phyloP scores from a whole-genome alignment of 1,140 invertebrate species.

The Mylabris phalerata region DNA sequence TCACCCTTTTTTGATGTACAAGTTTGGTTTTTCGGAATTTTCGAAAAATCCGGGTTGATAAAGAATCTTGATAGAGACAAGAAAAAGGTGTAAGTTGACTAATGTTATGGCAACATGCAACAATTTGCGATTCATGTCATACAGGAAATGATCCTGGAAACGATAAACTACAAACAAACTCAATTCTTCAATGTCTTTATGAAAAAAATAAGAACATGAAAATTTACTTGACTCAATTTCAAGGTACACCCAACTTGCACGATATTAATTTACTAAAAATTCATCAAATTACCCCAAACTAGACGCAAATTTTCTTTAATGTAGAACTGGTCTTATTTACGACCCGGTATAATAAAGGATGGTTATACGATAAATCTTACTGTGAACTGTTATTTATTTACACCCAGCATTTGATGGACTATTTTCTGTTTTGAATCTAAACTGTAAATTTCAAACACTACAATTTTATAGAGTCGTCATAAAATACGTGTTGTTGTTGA shows the following conservation, averaged over 20 bases:
- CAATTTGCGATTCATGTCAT: constrained; percentile 6
- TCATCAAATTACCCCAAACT: constrained; percentile 6
- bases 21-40: no score
- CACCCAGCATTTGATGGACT: constrained; percentile 26
- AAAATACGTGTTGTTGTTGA: no score
- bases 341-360: constrained; percentile 24
- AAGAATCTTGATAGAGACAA: constrained; percentile 4
- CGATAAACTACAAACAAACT: constrained; percentile 3
- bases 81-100: constrained; percentile 6
- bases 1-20: no score
- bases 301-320: constrained; percentile 8
- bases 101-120: constrained; percentile 7
- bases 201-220: neutral
- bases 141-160: constrained; percentile 1
- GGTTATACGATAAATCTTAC: constrained; percentile 25
- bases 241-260: no score
- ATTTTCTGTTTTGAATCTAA: neutral
- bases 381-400: constrained; percentile 26
- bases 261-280: neutral
- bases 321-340: constrained; percentile 26
- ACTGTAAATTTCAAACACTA: no score
- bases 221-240: no score
- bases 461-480: no score
- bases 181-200: constrained; percentile 10
- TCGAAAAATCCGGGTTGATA: no score